A percentile compares a stretch with the other conserved stretches of the same genome.
Evolutionary conservation across 1,140 invertebrate genomes (phyloP).

Genomic region (Cherax quadricarinatus): DNA sequence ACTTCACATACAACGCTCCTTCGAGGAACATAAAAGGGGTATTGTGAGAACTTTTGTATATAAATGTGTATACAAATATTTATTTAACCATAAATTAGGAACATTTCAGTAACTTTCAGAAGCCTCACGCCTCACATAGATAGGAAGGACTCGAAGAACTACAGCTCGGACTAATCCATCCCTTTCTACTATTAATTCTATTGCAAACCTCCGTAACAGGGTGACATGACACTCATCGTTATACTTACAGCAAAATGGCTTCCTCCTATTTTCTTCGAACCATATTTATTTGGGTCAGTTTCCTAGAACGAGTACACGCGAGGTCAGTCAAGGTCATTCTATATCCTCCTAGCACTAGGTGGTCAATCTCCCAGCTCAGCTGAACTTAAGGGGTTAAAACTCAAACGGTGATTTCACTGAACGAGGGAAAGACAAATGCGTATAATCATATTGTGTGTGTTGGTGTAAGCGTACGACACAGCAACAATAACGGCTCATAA

Average conservation of each 20-base stretch:
- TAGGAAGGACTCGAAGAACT: neutral
- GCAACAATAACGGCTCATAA: neutral
- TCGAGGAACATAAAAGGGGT: neutral
- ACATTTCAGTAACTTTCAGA: neutral
- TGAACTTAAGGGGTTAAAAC: constrained; percentile 3
- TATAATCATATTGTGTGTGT: neutral
- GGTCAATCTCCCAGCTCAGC: constrained; percentile 56
- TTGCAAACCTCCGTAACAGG: too few species aligned
- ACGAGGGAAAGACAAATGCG: constrained; percentile 9
- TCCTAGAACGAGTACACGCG: neutral
- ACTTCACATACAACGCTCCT: neutral
- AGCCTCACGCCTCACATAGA: neutral
- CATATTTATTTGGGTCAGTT: neutral
- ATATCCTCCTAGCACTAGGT: constrained; percentile 7
- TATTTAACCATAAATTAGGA: constrained; percentile 17
- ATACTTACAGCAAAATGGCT: neutral
- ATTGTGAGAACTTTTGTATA: neutral
- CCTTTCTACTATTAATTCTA: too few species aligned
- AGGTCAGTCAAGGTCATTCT: constrained; percentile 5
- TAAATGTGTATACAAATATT: constrained; percentile 18
- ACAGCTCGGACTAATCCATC: neutral
- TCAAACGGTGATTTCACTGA: constrained; percentile 35
- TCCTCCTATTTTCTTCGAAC: neutral
- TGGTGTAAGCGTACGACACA: constrained; percentile 1
- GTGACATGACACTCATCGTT: too few species aligned